Base-by-base conservation (phyloP, 2,888 invertebrate genomes). In the Amiota mariae region DNA sequence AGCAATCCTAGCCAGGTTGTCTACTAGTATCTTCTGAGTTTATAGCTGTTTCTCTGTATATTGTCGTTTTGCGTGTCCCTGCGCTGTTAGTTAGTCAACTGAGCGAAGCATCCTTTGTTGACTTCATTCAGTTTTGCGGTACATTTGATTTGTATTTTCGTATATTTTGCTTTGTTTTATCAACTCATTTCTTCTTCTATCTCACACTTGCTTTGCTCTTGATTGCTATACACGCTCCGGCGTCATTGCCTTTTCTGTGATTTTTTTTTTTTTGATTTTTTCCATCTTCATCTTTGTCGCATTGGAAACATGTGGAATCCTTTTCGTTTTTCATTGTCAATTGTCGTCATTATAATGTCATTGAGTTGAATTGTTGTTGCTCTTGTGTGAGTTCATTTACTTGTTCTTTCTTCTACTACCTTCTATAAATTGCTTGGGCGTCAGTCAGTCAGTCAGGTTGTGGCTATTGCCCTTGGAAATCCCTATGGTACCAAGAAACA, bases 121-220 rank as follows among this genome's bases (percentile, higher is more conserved):
- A 84, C 83, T 84, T 82, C 81, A 83, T 83, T 82, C 83, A 82
- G 80, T 84, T 83, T 84, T 84, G 83, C 83, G 83, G 83, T 84
- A 84, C 84, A 84, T 83, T 84, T 84, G 84, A 83, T 84, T 84
- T 82, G 82, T 81, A 82, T 79, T 84, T 81, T 70, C 61, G 66
- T 66, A 61, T 72, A 76, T 76, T 70, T 79, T 71, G 70, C 73
- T 75, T 75, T 75, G 64, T 66, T 63, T 63, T 63, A 61, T 18
- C 47, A 10, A 36, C 36, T 36, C 36, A 36, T 1, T 36, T 36
- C 36, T 36, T 4, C 36, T 77, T 79, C 70, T 73, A 70, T 47
- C 12, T 73, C 24, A 24, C 24, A 36, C 36, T 36, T 36, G 4
- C 8, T 36, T 36, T 36, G 6, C 36, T 36, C 36, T 36, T 36